Evolutionary conservation across 2,888 invertebrate genomes (phyloP).

Genomic region (Listrodromus nycthemerus): DNA sequence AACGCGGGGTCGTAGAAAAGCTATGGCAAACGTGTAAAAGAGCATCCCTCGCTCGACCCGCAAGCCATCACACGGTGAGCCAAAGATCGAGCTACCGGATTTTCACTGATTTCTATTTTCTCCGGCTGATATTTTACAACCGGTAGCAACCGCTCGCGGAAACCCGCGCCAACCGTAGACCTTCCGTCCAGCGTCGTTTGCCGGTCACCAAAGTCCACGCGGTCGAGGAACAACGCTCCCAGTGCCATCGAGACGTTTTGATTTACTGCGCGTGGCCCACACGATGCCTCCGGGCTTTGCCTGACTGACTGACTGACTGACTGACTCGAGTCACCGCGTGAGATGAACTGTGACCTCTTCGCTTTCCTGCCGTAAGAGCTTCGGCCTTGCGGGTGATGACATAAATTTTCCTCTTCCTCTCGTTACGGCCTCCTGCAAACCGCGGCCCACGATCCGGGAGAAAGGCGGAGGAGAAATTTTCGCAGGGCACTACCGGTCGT

Average conservation of each 20-base stretch:
- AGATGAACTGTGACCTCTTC: slow-evolving; percentile 59
- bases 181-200: slow-evolving; percentile 22
- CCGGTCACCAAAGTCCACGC: slow-evolving; percentile 13
- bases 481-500: slow-evolving; percentile 11
- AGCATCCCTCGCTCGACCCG: slow-evolving; percentile 55
- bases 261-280: slow-evolving; percentile 74
- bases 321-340: slow-evolving; percentile 57
- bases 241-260: slow-evolving; percentile 61
- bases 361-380: slow-evolving; percentile 15
- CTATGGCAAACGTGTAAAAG: slow-evolving; percentile 16
- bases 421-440: slow-evolving; percentile 41
- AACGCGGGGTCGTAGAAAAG: slow-evolving; percentile 8
- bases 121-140: slow-evolving; percentile 56
- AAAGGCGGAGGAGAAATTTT: slow-evolving; percentile 55
- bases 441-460: slow-evolving; percentile 45
- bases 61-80: slow-evolving; percentile 55
- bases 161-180: slow-evolving; percentile 55
- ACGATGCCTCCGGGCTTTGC: slow-evolving; percentile 42
- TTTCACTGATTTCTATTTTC: slow-evolving; percentile 68
- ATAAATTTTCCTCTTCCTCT: slow-evolving; percentile 54
- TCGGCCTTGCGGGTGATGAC: slow-evolving; percentile 20
- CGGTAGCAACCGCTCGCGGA: slow-evolving; percentile 47
- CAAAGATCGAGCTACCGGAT: slow-evolving; percentile 66
- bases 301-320: slow-evolving; percentile 67
- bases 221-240: slow-evolving; percentile 25